phyloP scores from a whole-genome alignment of 1,140 invertebrate species.

The Arctopsyche grandis region DNA sequence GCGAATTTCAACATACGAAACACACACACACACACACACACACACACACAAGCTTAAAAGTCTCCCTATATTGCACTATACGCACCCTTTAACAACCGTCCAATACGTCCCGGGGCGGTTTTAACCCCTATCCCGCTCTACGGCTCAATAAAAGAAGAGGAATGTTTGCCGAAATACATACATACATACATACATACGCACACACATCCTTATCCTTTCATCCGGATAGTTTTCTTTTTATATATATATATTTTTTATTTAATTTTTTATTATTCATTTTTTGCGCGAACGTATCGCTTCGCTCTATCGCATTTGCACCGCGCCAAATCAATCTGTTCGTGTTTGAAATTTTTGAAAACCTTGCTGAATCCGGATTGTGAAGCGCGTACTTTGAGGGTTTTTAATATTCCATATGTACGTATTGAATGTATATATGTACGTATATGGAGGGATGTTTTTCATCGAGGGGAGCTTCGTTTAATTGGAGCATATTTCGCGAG shows the following conservation, averaged over 20 bases:
- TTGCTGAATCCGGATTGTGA: too few relatives aligned
- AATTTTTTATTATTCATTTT: too few relatives aligned
- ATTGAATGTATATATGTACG: too few relatives aligned
- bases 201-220: background rate
- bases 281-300: too few relatives aligned
- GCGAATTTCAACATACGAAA: background rate
- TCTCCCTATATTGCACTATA: background rate
- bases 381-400: too few relatives aligned
- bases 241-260: background rate
- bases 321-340: too few relatives aligned
- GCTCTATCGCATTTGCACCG: too few relatives aligned
- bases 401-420: too few relatives aligned
- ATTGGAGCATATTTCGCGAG: conserved; percentile 30
- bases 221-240: background rate
- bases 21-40: background rate
- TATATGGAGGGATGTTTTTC: too few relatives aligned
- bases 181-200: background rate
- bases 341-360: too few relatives aligned
- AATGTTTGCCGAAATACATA: background rate
- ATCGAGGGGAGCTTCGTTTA: background rate
- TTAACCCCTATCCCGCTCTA: background rate
- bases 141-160: conserved; percentile 13
- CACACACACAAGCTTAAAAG: background rate
- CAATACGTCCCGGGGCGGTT: conserved; percentile 13
- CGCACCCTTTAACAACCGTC: background rate